Conservation (phyloP, 1,140 invertebrate species). For the Meloidogyne floridensis region DNA sequence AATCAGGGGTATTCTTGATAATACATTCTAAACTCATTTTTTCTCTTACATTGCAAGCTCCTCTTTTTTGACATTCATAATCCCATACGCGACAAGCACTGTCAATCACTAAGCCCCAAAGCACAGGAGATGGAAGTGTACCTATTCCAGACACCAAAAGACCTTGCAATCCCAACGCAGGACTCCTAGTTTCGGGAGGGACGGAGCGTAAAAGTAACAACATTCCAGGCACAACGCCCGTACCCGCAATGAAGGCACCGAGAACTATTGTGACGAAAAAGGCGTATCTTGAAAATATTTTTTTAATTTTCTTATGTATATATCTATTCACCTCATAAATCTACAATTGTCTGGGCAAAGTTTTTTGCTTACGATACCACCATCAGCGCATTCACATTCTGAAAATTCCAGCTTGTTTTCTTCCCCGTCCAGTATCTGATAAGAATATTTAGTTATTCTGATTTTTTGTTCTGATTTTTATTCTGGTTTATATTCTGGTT, state of each 20-base stretch:
- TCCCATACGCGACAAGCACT: conserved; percentile 66
- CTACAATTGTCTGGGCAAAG: conserved; percentile 39
- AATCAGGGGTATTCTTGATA: conserved; percentile 44
- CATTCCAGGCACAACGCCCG: conserved; percentile 62
- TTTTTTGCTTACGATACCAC: conserved; percentile 58
- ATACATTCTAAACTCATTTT: conserved; percentile 49
- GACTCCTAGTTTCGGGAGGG: conserved; percentile 56
- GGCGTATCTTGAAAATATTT: background rate
- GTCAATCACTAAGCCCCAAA: conserved; percentile 67
- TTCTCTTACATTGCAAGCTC: conserved; percentile 66
- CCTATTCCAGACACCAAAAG: conserved; percentile 60
- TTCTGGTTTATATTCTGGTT: too few species aligned
- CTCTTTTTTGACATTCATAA: conserved; percentile 54
- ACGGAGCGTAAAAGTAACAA: conserved; percentile 60
- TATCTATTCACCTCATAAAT: conserved; percentile 20
- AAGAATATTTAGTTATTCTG: background rate
- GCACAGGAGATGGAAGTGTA: conserved; percentile 66
- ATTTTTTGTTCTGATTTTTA: background rate
- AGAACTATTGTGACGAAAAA: conserved; percentile 56
- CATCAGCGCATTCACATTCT: conserved; percentile 58
- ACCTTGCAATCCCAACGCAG: conserved; percentile 64
- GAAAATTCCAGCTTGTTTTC: conserved; percentile 49
- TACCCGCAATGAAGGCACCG: conserved; percentile 57
- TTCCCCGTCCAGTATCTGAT: background rate
- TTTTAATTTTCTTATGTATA: background rate